Percentiles rank a stretch among this genome's conserved stretches.
Evolutionary conservation across 2,797 vertebrate species (phyloP).

Genomic region (Anabas testudineus): DNA sequence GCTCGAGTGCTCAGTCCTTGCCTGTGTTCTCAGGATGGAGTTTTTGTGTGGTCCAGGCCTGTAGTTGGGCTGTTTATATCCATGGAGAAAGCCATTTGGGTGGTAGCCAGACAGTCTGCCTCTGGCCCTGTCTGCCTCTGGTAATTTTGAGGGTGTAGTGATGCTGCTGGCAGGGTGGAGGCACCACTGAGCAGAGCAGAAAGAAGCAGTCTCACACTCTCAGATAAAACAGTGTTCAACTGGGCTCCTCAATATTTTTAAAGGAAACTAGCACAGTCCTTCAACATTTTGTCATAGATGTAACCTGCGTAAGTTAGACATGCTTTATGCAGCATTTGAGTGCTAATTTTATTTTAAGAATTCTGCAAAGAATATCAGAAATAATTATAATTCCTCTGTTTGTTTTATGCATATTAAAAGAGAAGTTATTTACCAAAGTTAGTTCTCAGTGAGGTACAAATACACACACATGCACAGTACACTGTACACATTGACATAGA

Average conservation of each 20-base stretch:
- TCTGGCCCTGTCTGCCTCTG: constrained; percentile 69
- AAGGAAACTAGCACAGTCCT: background rate
- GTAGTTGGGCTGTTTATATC: constrained; percentile 79
- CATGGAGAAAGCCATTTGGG: constrained; percentile 81
- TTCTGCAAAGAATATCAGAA: background rate
- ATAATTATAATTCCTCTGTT: background rate
- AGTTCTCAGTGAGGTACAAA: background rate
- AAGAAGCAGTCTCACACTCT: background rate
- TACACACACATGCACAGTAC: background rate
- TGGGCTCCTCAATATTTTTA: background rate
- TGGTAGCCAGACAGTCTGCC: constrained; percentile 76
- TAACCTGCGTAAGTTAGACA: too few relatives aligned
- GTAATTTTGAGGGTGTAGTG: constrained; percentile 49
- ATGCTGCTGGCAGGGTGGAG: constrained; percentile 47
- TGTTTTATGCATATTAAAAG: background rate
- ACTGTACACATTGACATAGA: constrained; percentile 35
- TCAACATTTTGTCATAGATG: background rate
- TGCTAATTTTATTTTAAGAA: background rate
- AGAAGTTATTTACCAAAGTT: background rate
- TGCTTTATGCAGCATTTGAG: too few relatives aligned
- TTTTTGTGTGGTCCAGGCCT: constrained; percentile 81
- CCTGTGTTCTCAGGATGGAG: constrained; percentile 65
- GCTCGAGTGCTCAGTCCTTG: constrained; percentile 44
- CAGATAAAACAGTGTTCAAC: too few relatives aligned
- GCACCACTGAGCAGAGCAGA: constrained; percentile 56